These are phyloP conservation scores for Cataglyphis altisquamis DNA, from an alignment of 2,888 invertebrate genomes.

Conservation along the genomic window DNA sequence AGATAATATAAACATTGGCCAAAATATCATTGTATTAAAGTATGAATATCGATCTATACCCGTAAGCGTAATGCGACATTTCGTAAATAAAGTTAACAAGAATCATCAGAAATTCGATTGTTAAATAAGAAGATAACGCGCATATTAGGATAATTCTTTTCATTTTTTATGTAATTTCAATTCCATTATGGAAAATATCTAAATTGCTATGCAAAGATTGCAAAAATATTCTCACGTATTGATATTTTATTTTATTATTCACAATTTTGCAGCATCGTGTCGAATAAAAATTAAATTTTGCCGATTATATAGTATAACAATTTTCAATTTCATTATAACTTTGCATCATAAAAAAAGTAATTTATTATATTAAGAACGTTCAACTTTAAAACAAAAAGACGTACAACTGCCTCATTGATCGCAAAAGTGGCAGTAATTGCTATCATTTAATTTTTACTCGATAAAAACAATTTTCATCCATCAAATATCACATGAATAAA, in stretches of 20 bases:
- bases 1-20: constrained; percentile 8
- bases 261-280: background rate
- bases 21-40: constrained; percentile 16
- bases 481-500: background rate
- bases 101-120: background rate
- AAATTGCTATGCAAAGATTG: background rate
- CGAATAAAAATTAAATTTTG: background rate
- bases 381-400: background rate
- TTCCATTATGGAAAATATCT: background rate
- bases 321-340: background rate
- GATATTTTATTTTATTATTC: constrained; percentile 10
- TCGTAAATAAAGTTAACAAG: constrained; percentile 47
- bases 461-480: background rate
- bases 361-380: background rate
- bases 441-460: background rate
- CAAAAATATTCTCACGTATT: background rate
- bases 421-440: background rate
- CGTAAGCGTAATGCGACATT: constrained; percentile 70
- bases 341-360: background rate
- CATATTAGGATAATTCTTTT: background rate
- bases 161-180: background rate
- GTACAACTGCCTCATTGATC: background rate
- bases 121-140: background rate
- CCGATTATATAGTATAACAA: background rate
- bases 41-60: background rate